A percentile compares a stretch with the other conserved stretches of the same genome.
These are phyloP conservation scores for Metacarcinus magister DNA, from an alignment of 2,888 invertebrate genomes.

Conservation along the genomic window DNA sequence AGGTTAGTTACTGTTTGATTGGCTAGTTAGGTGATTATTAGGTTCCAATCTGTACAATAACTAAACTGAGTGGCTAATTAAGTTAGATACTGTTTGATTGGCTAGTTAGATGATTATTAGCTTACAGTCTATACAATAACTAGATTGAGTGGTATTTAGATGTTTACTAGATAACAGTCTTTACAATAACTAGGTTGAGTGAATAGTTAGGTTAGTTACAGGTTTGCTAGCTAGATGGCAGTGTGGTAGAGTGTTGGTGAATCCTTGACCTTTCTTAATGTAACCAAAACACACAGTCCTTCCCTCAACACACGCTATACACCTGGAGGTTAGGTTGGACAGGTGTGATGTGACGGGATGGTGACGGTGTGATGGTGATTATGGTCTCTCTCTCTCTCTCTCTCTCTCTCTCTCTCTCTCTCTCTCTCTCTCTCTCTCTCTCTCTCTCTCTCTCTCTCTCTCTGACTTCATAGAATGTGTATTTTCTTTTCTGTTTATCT, in stretches of 20 bases:
- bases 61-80: neutral
- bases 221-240: neutral
- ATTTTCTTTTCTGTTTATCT: no score
- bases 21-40: neutral
- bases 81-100: neutral
- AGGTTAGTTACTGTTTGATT: neutral
- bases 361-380: no score
- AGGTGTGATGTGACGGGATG: no score
- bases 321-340: no score
- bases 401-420: no score
- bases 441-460: no score
- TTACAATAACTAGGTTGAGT: neutral
- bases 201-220: neutral
- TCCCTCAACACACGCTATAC: neutral
- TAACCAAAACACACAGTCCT: neutral
- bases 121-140: neutral
- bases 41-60: no score
- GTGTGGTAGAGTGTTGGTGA: neutral
- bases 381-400: no score
- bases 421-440: no score
- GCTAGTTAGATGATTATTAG: neutral
- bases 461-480: no score
- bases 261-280: neutral
- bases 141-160: neutral
- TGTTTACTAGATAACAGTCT: neutral